These are phyloP conservation scores for Diorhabda carinulata DNA, from an alignment of 1,140 invertebrate species.

Conservation along the genomic window DNA sequence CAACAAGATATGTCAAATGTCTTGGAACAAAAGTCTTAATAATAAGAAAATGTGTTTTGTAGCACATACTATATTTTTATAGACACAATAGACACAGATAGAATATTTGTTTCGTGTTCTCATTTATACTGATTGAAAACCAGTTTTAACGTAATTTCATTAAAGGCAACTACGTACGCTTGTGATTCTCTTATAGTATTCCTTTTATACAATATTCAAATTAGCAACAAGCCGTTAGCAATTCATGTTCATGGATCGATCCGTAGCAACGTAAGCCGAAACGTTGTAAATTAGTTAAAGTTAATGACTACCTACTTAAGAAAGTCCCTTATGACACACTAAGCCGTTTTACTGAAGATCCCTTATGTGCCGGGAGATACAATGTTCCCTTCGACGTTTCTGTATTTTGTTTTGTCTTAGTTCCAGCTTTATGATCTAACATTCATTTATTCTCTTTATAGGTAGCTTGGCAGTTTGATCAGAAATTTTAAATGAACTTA, in stretches of 20 bases:
- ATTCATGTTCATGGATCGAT: constrained; percentile 10
- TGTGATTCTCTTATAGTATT: constrained; percentile 4
- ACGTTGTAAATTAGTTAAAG: constrained; percentile 24
- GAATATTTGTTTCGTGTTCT: too few species aligned
- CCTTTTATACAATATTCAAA: constrained; percentile 18
- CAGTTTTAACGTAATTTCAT: too few species aligned
- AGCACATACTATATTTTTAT: too few species aligned
- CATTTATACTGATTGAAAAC: too few species aligned
- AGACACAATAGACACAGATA: too few species aligned
- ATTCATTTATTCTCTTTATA: not conserved
- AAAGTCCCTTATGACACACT: constrained; percentile 25
- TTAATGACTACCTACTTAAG: constrained; percentile 30
- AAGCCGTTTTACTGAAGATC: constrained; percentile 11
- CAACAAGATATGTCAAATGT: too few species aligned
- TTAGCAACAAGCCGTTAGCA: constrained; percentile 15
- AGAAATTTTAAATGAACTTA: too few species aligned
- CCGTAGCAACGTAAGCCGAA: constrained; percentile 12
- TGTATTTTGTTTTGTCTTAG: not conserved
- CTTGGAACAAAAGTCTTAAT: too few species aligned
- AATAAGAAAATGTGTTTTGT: too few species aligned
- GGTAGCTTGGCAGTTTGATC: too few species aligned
- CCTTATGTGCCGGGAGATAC: constrained; percentile 5
- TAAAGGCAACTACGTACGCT: not conserved
- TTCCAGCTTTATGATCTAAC: not conserved
- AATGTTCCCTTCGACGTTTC: not conserved